Evolutionary conservation across 2,113 vertebrate species (phyloP).

Genomic region (Osmerus mordax): DNA sequence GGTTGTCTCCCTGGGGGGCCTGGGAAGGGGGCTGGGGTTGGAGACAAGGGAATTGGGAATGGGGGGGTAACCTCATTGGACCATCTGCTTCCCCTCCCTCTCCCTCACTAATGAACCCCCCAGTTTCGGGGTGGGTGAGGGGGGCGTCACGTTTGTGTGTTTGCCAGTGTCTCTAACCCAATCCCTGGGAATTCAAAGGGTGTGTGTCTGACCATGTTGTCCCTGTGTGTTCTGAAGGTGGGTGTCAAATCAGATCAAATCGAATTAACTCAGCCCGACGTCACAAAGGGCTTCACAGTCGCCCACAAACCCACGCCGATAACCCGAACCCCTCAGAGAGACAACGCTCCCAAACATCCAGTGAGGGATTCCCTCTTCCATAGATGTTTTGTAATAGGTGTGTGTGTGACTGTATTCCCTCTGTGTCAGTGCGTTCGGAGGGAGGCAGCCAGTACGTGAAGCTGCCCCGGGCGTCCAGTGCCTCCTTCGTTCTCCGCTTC

Average conservation of each 20-base stretch:
- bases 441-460: conserved; percentile 86
- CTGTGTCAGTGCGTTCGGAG: conserved; percentile 91
- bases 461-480: conserved; percentile 90
- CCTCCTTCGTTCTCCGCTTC: conserved; percentile 91
- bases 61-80: conserved; percentile 11
- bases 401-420: background rate
- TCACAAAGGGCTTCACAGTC: too few relatives aligned
- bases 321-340: too few relatives aligned
- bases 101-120: background rate
- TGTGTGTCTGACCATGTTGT: background rate
- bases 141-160: conserved; percentile 12
- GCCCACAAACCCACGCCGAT: too few relatives aligned
- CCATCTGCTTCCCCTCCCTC: conserved; percentile 37
- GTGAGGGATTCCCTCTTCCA: too few relatives aligned
- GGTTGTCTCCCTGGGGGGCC: conserved; percentile 55
- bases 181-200: background rate
- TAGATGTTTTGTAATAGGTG: background rate
- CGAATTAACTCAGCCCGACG: conserved; percentile 6
- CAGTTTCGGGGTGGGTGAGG: background rate
- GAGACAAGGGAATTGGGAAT: background rate
- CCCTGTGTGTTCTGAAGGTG: conserved; percentile 1
- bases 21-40: conserved; percentile 10
- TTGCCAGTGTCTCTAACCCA: conserved; percentile 13
- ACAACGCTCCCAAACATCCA: too few relatives aligned
- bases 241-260: background rate